Evolutionary conservation across 2,113 vertebrate species (phyloP).

Genomic region (Nasalis larvatus): DNA sequence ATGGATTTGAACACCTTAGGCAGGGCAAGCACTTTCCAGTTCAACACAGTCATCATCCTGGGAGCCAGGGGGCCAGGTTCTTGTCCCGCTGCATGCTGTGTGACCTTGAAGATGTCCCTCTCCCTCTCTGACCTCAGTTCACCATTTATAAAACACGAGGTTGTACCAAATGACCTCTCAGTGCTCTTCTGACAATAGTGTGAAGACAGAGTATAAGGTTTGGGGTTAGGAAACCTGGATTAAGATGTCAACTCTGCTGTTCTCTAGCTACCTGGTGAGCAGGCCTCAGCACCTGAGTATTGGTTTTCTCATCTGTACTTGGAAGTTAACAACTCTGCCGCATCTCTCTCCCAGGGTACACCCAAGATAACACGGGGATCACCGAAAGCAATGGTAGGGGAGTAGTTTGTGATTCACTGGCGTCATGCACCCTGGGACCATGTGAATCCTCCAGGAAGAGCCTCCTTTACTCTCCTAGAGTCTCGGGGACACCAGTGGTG

Average conservation of each 20-base stretch:
- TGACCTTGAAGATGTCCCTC: neutral
- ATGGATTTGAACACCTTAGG: neutral
- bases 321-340: too few species aligned
- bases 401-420: neutral
- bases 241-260: neutral
- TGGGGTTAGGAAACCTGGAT: neutral
- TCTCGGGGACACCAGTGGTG: accelerated
- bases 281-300: neutral
- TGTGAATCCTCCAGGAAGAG: neutral
- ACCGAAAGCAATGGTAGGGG: neutral
- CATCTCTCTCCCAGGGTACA: neutral
- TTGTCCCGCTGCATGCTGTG: neutral
- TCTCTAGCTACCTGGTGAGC: neutral
- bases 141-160: neutral
- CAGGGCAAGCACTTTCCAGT: neutral
- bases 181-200: neutral
- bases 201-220: neutral
- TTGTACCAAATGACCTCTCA: neutral
- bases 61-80: neutral
- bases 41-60: accelerated
- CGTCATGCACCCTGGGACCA: neutral
- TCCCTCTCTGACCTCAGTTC: neutral
- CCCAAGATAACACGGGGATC: too few species aligned
- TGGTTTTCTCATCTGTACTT: neutral
- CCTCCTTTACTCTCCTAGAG: neutral